phyloP scores from a whole-genome alignment of 2,797 vertebrate species.

The Rhynchonycteris naso region DNA sequence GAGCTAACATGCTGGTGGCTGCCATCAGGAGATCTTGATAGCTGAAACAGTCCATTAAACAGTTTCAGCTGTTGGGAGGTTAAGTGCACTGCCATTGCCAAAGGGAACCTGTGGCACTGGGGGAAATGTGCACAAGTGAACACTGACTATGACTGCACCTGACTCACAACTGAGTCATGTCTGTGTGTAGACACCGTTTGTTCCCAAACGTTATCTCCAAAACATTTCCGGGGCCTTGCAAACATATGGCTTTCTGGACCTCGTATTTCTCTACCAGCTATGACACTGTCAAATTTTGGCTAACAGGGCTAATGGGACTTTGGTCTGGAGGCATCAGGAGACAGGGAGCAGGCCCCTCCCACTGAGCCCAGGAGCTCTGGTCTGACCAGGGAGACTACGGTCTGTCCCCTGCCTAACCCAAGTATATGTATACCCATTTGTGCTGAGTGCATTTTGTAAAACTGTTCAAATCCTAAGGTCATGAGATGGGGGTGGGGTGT shows the following conservation, averaged over 20 bases:
- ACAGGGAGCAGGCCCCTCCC: not conserved
- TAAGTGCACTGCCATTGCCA: not conserved
- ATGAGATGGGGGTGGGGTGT: not conserved
- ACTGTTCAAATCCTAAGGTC: not conserved
- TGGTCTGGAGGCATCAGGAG: not conserved
- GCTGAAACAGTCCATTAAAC: fast-evolving
- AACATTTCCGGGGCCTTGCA: fast-evolving
- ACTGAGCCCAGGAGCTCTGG: not conserved
- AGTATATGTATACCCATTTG: fast-evolving
- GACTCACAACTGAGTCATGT: fast-evolving
- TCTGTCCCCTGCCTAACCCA: not conserved
- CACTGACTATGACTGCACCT: not conserved
- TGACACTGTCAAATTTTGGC: not conserved
- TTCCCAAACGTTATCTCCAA: not conserved
- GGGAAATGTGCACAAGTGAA: not conserved
- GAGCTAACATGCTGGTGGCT: not conserved
- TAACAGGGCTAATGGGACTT: not conserved
- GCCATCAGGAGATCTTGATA: not conserved
- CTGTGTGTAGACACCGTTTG: fast-evolving
- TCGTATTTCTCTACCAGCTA: not conserved
- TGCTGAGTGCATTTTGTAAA: not conserved
- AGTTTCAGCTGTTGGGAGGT: not conserved
- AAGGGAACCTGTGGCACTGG: not conserved
- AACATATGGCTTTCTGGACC: not conserved
- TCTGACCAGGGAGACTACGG: fast-evolving